Evolutionary conservation across 2,113 vertebrate genomes (phyloP), one percentile per base, ranked within the genome.

Genomic region (Romanogobio albipinnatus): DNA sequence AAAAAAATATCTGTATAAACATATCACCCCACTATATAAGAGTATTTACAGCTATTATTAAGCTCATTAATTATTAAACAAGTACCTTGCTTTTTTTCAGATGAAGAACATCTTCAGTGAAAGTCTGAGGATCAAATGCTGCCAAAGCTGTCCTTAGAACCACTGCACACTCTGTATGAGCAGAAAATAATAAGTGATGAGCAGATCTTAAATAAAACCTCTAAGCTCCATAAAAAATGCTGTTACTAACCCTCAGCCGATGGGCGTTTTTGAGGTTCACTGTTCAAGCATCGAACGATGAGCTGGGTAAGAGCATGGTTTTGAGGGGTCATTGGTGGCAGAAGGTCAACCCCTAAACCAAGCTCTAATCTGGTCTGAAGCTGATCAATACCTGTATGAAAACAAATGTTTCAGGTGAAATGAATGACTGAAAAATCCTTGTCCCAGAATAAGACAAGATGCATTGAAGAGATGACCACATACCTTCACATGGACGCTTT

Each of bases 11-110:
- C 49, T 7, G 6, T 39, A 39, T 39, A 39, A 39, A 39, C 7
- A 39, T 39, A 39, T 39, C 39, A 39, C 3, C 2, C 64, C 15
- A 9, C 15, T 68, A 9, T 19, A 39, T 68, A 68, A 68, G 15
- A 51, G 14, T 5, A 73, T 47, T 45, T 45, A 73, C 19, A 45
- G 13, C 17, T 45, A 13, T 73, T 73, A 73, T 66, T 66, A 14
- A 17, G 14, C 64, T 36, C 4, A 80, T 5, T 64, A 22, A 19
- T 47, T 36, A 73, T 39, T 62, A 13, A 17, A 22, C 47, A 22
- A 45, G 24, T 91, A 91, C 90, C 88, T 90, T 90, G 82, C 26
- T 83, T 29, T 82, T 36, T 68, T 81, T 85, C 19, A 90, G 33
- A 26, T 81, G 82, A 45, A 77, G 66, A 22, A 76, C 88, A 59